Base-by-base conservation (phyloP, 2,797 vertebrate species). In the Xiphorhynchus erythropygius region DNA sequence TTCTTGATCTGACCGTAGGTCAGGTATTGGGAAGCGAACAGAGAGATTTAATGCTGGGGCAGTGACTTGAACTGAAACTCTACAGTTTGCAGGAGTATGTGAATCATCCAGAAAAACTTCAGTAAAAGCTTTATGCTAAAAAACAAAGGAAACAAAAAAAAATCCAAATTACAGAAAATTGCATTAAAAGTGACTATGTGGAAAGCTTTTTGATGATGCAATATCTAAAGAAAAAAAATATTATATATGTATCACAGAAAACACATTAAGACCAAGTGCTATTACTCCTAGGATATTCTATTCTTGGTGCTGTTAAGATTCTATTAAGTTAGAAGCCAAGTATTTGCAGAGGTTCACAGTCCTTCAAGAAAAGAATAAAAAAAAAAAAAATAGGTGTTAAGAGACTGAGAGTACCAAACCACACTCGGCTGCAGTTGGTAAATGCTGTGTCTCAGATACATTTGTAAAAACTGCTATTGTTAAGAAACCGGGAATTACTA, bases 81-180 rank as follows among this genome's bases (percentile, higher is more conserved):
- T 98, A 63, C 99, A 99, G 96, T 99, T 98, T 28, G 98, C 97
- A 73, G 99, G 99, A 65, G 98, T 98, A 84, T 98, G 98, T 27
- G 98, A 98, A 95, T 99, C 99, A 86, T 99, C 99, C 57, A 99
- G 98, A 95, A 99, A 99, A 86, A 99, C 99, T 97, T 99, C 99
- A 30, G 99, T 98, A 96, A 99, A 99, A 44, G 99, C 99, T 94
- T 99, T 99, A 96, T 99, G 99, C 99, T 99, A 97, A 71, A 91
- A 46, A 60, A 59, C 35, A 94, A 65, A 75, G 18, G 49, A 32
- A 64, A 70, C 15, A 3, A 41, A 46, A 77, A 35, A 3, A 9
- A 3, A 27, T 8, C 5, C 49, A 12, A 53, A 76, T 73, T 56
- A 83, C 23, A 55, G 8, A 65, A 91, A 85, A 65, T 3, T 64